Base-by-base conservation (phyloP, 2,888 invertebrate genomes). In the Plebejus anna region DNA sequence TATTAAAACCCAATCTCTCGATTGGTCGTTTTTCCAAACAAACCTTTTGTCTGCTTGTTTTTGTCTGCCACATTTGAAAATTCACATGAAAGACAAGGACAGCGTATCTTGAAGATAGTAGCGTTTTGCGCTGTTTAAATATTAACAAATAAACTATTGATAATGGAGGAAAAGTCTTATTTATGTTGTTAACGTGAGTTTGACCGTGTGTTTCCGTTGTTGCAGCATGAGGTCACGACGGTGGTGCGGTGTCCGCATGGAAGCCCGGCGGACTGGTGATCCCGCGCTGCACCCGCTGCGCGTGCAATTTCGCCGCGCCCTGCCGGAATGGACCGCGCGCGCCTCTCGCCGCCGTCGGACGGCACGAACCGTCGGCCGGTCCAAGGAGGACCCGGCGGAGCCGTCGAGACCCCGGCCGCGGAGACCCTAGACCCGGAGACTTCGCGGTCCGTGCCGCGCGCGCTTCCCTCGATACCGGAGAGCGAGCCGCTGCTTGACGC, bases 221-320 rank as follows among this genome's bases (percentile, higher is more conserved):
- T 89, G 4, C 91, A 94, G 93, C 92, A 94, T 94, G 93, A 94
- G 90, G 92, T 92, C 92, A 87, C 89, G 90, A 85, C 89, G 90
- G 89, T 84, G 89, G 86, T 88, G 92, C 87, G 88, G 90, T 88
- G 86, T 86, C 90, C 93, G 93, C 91, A 93, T 92, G 93, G 92
- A 89, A 92, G 92, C 89, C 87, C 87, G 89, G 89, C 89, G 90
- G 84, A 83, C 87, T 88, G 91, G 86, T 92, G 88, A 90, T 80
- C 84, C 83, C 84, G 90, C 90, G 90, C 88, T 88, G 89, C 89
- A 87, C 85, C 81, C 88, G 88, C 83, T 88, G 89, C 90, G 89
- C 84, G 89, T 88, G 85, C 89, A 87, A 82, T 86, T 85, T 81
- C 89, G 90, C 83, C 90, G 90, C 84, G 85, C 88, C 78, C 82